phyloP scores from a whole-genome alignment of 1,140 invertebrate genomes.

The Cylas formicarius region DNA sequence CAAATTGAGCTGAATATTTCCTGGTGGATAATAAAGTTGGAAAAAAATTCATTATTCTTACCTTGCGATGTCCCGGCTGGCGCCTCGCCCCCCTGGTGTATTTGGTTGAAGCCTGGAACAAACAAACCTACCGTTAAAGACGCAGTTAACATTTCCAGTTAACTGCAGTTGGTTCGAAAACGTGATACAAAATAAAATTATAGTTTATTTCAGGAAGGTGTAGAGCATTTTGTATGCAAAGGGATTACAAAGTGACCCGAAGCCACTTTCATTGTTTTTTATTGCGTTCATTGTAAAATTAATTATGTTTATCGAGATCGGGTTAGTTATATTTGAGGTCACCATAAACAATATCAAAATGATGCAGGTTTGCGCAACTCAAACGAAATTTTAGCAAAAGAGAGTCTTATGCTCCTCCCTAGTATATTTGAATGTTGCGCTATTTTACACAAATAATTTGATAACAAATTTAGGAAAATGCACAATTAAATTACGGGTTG shows the following conservation, averaged over 20 bases:
- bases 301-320: neutral
- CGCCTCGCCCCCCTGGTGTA: slow-evolving; percentile 56
- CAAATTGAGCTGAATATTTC: neutral
- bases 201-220: too few species aligned
- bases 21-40: slow-evolving; percentile 2
- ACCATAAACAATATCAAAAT: neutral
- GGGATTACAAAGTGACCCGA: too few species aligned
- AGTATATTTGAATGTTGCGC: too few species aligned
- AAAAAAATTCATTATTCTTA: slow-evolving; percentile 52
- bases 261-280: too few species aligned
- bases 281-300: too few species aligned
- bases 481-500: too few species aligned
- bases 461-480: too few species aligned
- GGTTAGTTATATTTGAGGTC: neutral
- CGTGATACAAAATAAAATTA: slow-evolving; percentile 6
- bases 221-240: too few species aligned
- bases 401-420: too few species aligned
- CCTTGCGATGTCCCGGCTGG: slow-evolving; percentile 77
- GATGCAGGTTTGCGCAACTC: too few species aligned
- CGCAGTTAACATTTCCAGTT: slow-evolving; percentile 31
- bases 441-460: too few species aligned
- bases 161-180: slow-evolving; percentile 21
- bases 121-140: slow-evolving; percentile 30
- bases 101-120: slow-evolving; percentile 56
- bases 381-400: too few species aligned